Evolutionary conservation across 2,888 invertebrate genomes (phyloP).

Genomic region (Hyposoter dolosus): DNA sequence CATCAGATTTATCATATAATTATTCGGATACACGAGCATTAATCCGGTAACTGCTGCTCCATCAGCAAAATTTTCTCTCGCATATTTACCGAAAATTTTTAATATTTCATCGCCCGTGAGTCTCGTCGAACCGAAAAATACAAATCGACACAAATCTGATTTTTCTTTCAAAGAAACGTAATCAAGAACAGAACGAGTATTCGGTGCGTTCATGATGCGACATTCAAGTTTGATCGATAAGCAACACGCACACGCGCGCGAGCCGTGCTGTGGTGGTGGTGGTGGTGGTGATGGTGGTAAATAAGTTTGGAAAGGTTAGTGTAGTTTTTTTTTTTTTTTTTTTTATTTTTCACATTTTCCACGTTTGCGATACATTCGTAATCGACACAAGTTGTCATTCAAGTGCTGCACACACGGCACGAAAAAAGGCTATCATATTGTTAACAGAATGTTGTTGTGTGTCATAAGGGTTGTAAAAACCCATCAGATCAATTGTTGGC

Average conservation of each 20-base stretch:
- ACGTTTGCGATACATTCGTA: slow-evolving; percentile 64
- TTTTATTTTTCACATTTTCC: slow-evolving; percentile 49
- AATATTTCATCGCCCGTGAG: slow-evolving; percentile 52
- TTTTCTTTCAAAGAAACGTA: slow-evolving; percentile 47
- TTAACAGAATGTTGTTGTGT: slow-evolving; percentile 53
- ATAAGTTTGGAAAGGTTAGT: not conserved
- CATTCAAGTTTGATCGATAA: slow-evolving; percentile 57
- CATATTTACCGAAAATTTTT: slow-evolving; percentile 56
- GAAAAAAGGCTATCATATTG: slow-evolving; percentile 54
- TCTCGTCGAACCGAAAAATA: slow-evolving; percentile 59
- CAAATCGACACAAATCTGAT: slow-evolving; percentile 63
- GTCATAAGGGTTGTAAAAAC: slow-evolving; percentile 63
- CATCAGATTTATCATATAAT: slow-evolving; percentile 63
- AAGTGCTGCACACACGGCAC: slow-evolving; percentile 54
- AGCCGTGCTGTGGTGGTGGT: too few relatives aligned
- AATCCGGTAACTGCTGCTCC: slow-evolving; percentile 64
- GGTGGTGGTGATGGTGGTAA: too few relatives aligned
- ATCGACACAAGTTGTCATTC: slow-evolving; percentile 50
- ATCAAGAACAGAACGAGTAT: slow-evolving; percentile 61
- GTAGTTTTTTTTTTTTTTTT: slow-evolving; percentile 47
- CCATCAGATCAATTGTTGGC: slow-evolving; percentile 69
- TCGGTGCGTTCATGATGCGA: slow-evolving; percentile 64
- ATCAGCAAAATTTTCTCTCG: slow-evolving; percentile 61
- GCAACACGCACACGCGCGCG: not conserved
- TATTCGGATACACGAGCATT: slow-evolving; percentile 64